These are phyloP conservation scores for Amphiduros pacificus DNA, from an alignment of 2,888 invertebrate species.

Conservation along the genomic window DNA sequence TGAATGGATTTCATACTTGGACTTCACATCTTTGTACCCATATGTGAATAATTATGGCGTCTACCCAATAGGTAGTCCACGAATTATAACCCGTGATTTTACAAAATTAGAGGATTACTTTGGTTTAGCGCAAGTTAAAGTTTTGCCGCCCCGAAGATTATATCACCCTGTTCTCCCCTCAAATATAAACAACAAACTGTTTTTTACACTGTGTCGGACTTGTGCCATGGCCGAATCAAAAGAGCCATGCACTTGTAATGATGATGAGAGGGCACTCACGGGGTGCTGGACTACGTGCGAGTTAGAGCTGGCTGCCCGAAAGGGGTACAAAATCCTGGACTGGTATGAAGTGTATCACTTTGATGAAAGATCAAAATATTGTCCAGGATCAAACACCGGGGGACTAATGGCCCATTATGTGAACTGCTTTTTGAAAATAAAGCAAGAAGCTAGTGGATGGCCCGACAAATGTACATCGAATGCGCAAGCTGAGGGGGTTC, in stretches of 20 bases:
- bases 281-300: constrained; percentile 55
- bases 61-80: constrained; percentile 38
- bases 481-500: no score
- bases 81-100: background rate
- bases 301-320: constrained; percentile 42
- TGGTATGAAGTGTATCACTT: constrained; percentile 25
- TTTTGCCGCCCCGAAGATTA: constrained; percentile 38
- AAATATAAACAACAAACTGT: constrained; percentile 40
- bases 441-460: constrained; percentile 34
- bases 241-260: background rate
- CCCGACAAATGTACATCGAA: background rate
- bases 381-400: constrained; percentile 18
- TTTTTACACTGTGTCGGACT: constrained; percentile 50
- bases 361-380: constrained; percentile 13
- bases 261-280: constrained; percentile 33
- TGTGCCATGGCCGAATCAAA: constrained; percentile 33
- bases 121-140: constrained; percentile 38
- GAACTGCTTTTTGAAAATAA: constrained; percentile 39
- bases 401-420: constrained; percentile 48
- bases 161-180: constrained; percentile 48
- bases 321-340: constrained; percentile 47
- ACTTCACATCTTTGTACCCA: constrained; percentile 41
- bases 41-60: constrained; percentile 34
- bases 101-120: constrained; percentile 37
- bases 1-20: constrained; percentile 36